Percentiles rank a stretch among this genome's conserved stretches.
Evolutionary conservation across 2,888 invertebrate species (phyloP).

Genomic region (Cosmia pyralina): DNA sequence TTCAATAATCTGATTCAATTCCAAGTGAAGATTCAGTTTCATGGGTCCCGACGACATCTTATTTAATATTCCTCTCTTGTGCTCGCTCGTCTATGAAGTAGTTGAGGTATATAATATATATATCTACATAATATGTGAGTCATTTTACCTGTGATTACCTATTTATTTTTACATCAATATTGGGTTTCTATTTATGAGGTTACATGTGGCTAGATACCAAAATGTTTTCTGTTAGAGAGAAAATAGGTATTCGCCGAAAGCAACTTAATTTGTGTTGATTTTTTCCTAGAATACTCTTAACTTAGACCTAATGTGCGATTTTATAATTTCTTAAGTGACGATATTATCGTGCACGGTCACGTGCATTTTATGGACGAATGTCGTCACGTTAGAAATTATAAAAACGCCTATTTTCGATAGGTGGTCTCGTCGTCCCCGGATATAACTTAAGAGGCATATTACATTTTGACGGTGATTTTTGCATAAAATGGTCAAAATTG

Average conservation of each 20-base stretch:
- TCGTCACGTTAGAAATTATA: not conserved
- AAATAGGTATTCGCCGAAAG: not conserved
- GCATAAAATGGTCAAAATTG: too few species aligned
- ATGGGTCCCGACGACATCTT: conserved; percentile 81
- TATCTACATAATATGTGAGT: conserved; percentile 21
- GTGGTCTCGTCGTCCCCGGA: not conserved
- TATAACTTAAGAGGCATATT: not conserved
- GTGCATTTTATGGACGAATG: not conserved
- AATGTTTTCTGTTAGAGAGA: conserved; percentile 7
- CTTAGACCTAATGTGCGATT: not conserved
- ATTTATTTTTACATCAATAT: conserved; percentile 27
- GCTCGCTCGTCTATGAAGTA: conserved; percentile 68
- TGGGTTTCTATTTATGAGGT: conserved; percentile 12
- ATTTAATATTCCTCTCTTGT: conserved; percentile 83
- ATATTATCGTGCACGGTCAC: not conserved
- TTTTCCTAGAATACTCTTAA: not conserved
- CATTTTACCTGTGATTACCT: conserved; percentile 21
- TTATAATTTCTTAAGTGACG: not conserved
- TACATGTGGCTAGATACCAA: conserved; percentile 8
- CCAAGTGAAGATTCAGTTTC: conserved; percentile 81
- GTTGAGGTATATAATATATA: conserved; percentile 66
- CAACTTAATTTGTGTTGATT: not conserved
- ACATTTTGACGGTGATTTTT: too few species aligned
- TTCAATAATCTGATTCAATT: conserved; percentile 86
- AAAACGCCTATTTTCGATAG: not conserved